Evolutionary conservation across 2,113 vertebrate species (phyloP).

Genomic region (Vidua chalybeata): DNA sequence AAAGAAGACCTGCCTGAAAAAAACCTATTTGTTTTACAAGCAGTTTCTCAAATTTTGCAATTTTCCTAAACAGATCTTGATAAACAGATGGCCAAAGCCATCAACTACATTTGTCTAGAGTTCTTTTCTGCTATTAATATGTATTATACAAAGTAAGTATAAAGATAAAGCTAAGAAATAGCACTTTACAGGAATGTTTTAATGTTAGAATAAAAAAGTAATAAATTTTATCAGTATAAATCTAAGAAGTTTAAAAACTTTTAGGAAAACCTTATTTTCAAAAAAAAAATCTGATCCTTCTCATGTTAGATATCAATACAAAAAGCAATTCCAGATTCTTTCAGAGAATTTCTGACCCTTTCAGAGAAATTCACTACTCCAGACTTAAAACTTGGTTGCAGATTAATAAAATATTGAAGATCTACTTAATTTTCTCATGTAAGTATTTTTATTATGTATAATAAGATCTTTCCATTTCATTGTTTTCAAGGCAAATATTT

Average conservation of each 20-base stretch:
- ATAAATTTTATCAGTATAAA: not conserved
- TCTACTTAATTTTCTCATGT: not conserved
- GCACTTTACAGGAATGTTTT: not conserved
- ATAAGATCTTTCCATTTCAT: not conserved
- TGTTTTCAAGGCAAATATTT: not conserved
- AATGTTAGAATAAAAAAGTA: not conserved
- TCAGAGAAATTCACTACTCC: not conserved
- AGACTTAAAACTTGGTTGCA: not conserved
- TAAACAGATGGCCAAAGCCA: not conserved
- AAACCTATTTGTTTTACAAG: not conserved
- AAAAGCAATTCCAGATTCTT: not conserved
- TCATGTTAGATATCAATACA: not conserved
- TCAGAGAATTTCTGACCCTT: not conserved
- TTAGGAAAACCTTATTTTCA: not conserved
- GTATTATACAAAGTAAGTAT: not conserved
- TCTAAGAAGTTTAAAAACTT: not conserved
- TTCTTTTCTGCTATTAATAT: not conserved
- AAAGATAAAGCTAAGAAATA: not conserved
- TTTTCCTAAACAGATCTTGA: not conserved
- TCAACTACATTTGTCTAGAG: not conserved
- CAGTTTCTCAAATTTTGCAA: not conserved
- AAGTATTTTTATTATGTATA: not conserved
- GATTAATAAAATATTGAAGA: not conserved
- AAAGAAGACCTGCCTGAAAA: not conserved
- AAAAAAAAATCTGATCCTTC: not conserved